Percentiles rank a stretch among this genome's conserved stretches.
phyloP scores from a whole-genome alignment of 2,113 vertebrate genomes.

The Phocoena phocoena region DNA sequence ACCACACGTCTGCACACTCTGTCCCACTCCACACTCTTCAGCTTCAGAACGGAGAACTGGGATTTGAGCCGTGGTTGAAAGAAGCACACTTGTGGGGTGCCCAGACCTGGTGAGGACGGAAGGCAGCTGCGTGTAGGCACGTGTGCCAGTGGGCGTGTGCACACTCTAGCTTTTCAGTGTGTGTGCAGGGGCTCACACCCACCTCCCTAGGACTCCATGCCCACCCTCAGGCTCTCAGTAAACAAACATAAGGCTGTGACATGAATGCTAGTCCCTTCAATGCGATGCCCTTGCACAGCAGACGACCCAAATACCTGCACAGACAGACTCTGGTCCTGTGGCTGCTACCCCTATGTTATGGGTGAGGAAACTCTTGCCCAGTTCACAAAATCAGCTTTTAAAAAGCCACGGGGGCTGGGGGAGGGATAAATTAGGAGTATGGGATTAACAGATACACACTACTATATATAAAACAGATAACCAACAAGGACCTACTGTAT shows the following conservation, averaged over 20 bases:
- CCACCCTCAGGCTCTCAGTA: not conserved
- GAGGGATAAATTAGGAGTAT: not conserved
- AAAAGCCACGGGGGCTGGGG: not conserved
- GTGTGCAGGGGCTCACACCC: not conserved
- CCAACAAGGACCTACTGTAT: not conserved
- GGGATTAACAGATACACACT: not conserved
- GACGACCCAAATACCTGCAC: too few species aligned
- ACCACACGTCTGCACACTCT: not conserved
- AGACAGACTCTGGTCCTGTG: not conserved
- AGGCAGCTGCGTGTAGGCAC: rapidly evolving
- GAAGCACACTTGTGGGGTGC: not conserved
- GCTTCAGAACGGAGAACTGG: not conserved
- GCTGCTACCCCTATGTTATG: not conserved
- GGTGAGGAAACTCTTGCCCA: not conserved
- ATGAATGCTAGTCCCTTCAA: rapidly evolving
- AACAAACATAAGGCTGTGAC: not conserved
- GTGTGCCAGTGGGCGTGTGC: not conserved
- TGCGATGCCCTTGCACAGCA: too few species aligned
- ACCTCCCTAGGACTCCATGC: not conserved
- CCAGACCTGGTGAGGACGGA: not conserved
- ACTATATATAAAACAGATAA: not conserved
- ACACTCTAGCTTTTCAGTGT: rapidly evolving
- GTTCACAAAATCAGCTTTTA: not conserved
- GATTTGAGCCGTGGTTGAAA: not conserved
- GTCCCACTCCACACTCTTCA: not conserved